Conservation (phyloP, 2,113 vertebrate species). For the Ifrita kowaldi region DNA sequence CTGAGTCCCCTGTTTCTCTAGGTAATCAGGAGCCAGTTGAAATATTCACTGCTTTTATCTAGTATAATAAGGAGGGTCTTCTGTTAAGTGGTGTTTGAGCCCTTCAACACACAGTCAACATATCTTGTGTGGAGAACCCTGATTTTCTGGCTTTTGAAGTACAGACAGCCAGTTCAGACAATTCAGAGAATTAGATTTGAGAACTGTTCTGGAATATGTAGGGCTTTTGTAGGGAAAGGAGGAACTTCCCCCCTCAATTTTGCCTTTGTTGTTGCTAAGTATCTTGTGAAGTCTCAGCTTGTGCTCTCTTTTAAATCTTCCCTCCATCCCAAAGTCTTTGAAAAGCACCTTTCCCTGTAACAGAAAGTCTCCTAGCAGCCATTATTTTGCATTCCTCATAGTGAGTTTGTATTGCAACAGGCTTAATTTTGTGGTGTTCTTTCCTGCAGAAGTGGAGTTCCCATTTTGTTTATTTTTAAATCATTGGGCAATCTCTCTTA, state of each 20-base stretch:
- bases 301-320: not conserved
- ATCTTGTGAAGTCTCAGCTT: not conserved
- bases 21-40: not conserved
- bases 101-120: not conserved
- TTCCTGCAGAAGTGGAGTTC: conserved; percentile 18
- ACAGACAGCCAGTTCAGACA: not conserved
- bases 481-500: conserved; percentile 18
- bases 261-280: not conserved
- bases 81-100: not conserved
- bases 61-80: not conserved
- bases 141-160: not conserved
- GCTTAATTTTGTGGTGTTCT: not conserved
- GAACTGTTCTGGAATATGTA: not conserved
- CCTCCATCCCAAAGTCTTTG: not conserved
- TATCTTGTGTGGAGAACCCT: not conserved
- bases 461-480: conserved; percentile 39
- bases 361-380: not conserved
- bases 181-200: not conserved
- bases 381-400: not conserved
- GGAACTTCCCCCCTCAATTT: not conserved
- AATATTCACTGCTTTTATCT: not conserved
- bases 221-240: not conserved
- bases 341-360: not conserved
- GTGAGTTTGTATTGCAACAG: not conserved
- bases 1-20: not conserved